Evolutionary conservation across 1,140 invertebrate genomes (phyloP).

Genomic region (Caenorhabditis latens): DNA sequence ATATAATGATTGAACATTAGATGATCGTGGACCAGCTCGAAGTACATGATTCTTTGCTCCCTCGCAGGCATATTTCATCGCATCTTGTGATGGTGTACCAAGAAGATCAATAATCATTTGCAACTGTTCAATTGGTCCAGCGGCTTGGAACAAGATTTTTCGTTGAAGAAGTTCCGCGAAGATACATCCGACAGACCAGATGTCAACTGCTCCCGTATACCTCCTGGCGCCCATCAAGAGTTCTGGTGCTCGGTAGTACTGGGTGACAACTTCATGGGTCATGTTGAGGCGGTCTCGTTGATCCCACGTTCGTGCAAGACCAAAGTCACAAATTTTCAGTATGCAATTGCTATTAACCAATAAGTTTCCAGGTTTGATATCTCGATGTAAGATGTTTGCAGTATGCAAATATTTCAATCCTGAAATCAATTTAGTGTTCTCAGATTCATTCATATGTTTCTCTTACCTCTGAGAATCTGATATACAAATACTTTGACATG

Average conservation of each 20-base stretch:
- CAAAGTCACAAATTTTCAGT: conserved; percentile 99
- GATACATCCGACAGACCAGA: conserved; percentile 99
- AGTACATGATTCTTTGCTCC: conserved; percentile 93
- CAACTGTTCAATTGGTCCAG: conserved; percentile 93
- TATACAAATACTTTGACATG: conserved; percentile 99
- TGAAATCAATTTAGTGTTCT: background rate
- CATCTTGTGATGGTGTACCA: conserved; percentile 91
- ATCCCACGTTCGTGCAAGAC: conserved; percentile 94
- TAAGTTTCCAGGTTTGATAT: conserved; percentile 97
- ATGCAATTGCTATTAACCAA: conserved; percentile 99
- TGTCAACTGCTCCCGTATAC: conserved; percentile 87
- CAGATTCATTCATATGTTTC: conserved; percentile 82
- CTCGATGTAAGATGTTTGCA: conserved; percentile 97
- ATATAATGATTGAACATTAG: conserved; percentile 66
- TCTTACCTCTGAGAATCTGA: conserved; percentile 92
- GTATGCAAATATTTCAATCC: conserved; percentile 99
- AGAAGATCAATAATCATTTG: conserved; percentile 96
- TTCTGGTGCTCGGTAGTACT: conserved; percentile 89
- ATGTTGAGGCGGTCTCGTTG: conserved; percentile 92
- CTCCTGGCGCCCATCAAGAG: conserved; percentile 80
- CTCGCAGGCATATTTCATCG: conserved; percentile 95
- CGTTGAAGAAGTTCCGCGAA: conserved; percentile 95
- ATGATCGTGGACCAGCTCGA: conserved; percentile 80
- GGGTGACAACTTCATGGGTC: conserved; percentile 90
- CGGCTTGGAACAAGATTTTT: conserved; percentile 95